Conservation (phyloP, 2,113 vertebrate species). For the Pterocles orientalis region DNA sequence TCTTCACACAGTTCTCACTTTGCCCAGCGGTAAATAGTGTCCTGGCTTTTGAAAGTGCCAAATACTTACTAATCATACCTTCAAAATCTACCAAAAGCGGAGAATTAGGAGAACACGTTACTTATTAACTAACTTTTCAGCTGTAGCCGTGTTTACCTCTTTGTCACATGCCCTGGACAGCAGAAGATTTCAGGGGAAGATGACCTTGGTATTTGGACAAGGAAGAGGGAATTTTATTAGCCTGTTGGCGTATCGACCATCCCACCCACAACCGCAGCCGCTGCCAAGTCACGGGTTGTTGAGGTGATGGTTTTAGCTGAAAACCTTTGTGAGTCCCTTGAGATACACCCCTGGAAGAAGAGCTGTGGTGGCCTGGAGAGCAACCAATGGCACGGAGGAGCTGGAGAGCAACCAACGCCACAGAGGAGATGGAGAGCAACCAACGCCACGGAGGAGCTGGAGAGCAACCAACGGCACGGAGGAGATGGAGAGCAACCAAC, state of each 20-base stretch:
- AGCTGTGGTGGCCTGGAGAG: neutral
- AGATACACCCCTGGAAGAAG: neutral
- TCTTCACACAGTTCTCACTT: neutral
- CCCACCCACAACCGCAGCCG: neutral
- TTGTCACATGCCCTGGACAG: neutral
- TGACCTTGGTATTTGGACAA: neutral
- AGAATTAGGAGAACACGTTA: neutral
- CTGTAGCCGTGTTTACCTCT: neutral
- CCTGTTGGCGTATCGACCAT: fast-evolving
- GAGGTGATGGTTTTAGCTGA: neutral
- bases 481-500: neutral
- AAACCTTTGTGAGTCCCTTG: neutral
- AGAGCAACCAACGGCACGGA: fast-evolving
- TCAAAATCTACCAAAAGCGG: neutral
- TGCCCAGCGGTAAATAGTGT: fast-evolving
- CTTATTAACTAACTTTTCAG: neutral
- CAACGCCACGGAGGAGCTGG: fast-evolving
- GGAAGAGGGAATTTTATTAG: neutral
- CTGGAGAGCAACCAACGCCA: fast-evolving
- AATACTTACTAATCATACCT: too few species aligned
- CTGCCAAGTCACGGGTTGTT: neutral
- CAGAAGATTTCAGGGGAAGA: neutral
- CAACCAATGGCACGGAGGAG: too few species aligned
- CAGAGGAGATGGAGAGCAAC: neutral
- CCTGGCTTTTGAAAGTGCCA: neutral